Base-by-base conservation (phyloP, 2,888 invertebrate genomes). In the Cheilosia impressa region DNA sequence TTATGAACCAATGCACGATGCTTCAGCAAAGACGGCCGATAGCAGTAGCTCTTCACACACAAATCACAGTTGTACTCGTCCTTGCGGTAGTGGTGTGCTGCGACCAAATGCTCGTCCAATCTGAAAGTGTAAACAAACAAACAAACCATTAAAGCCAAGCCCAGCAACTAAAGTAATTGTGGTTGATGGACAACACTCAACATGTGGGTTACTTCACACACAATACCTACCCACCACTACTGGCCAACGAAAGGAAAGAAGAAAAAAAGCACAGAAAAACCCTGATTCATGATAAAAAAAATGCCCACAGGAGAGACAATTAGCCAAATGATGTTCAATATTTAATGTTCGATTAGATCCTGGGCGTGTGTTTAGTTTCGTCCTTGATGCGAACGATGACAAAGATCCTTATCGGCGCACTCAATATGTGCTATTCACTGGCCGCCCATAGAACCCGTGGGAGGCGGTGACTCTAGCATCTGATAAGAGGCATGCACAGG, bases 1-100 rank as follows among this genome's bases (percentile, higher is more conserved):
- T 97, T 96, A 92, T 97, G 97, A 50, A 95, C 94, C 60, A 96
- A 93, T 2, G 96, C 96, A 75, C 96, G 95, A 92, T 98, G 98
- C 63, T 96, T 95, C 83, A 97, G 94, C 69, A 98, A 93, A 87
- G 97, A 94, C 0, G 96, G 96, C 58, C 96, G 95, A 94, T 96
- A 96, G 88, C 96, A 95, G 93, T 96, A 98, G 4, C 96, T 95
- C 89, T 96, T 95, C 24, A 96, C 95, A 92, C 98, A 98, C 85
- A 95, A 94, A 89, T 97, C 97, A 91, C 98, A 98, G 89, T 94
- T 94, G 92, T 95, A 96, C 88, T 97, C 96, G 87, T 95, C 95
- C 38, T 95, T 94, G 22, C 95, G 95, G 91, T 96, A 97, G 82
- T 95, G 95, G 93, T 97, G 97, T 68, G 95, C 94, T 77, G 94